Percentiles rank a stretch among this genome's conserved stretches.
Conservation (phyloP, 2,888 invertebrate species). For the Alloplasta piceator region DNA sequence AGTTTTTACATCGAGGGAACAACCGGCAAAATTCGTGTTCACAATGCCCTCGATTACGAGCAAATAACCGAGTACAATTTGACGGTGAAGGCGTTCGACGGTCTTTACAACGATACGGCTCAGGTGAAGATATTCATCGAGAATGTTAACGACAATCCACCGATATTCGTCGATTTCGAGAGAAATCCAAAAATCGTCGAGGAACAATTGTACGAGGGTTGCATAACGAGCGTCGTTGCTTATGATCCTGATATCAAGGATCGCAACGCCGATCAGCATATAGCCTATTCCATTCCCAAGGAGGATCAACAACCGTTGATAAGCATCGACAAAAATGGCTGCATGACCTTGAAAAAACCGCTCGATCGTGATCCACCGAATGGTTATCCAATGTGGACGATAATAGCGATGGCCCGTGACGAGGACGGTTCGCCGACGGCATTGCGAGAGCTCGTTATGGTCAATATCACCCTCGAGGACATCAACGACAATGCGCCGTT, state of each 20-base stretch:
- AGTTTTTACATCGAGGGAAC: slow-evolving; percentile 93
- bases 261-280: slow-evolving; percentile 89
- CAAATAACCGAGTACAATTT: slow-evolving; percentile 92
- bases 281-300: slow-evolving; percentile 90
- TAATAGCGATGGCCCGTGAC: slow-evolving; percentile 89
- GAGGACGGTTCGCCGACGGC: slow-evolving; percentile 87
- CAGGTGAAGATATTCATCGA: slow-evolving; percentile 93
- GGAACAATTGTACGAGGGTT: slow-evolving; percentile 87
- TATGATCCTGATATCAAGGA: slow-evolving; percentile 95
- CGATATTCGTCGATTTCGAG: slow-evolving; percentile 89
- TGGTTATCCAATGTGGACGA: slow-evolving; percentile 91
- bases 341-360: slow-evolving; percentile 89
- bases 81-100: slow-evolving; percentile 93
- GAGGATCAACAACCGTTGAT: slow-evolving; percentile 89
- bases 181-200: slow-evolving; percentile 91
- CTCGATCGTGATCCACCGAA: slow-evolving; percentile 95
- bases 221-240: slow-evolving; percentile 86
- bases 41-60: slow-evolving; percentile 92
- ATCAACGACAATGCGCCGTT: slow-evolving; percentile 98
- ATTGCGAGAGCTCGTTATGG: slow-evolving; percentile 87
- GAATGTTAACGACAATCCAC: slow-evolving; percentile 97
- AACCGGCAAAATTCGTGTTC: slow-evolving; percentile 94
- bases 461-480: slow-evolving; percentile 88
- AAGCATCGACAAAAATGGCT: slow-evolving; percentile 90
- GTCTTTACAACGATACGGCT: slow-evolving; percentile 92